phyloP scores from a whole-genome alignment of 2,888 invertebrate genomes.

The Pseudococcus jackbeardsleyi region DNA sequence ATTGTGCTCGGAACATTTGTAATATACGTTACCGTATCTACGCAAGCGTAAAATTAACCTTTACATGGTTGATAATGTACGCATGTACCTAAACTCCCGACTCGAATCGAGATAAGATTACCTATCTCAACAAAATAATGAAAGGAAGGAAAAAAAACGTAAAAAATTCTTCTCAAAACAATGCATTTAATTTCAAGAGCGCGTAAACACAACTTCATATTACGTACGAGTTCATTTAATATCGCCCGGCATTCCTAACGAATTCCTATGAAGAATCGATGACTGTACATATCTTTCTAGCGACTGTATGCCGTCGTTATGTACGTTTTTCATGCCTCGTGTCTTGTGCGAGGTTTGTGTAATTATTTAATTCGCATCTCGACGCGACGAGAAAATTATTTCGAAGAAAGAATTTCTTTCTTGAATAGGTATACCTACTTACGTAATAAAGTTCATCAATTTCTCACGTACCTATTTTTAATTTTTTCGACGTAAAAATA shows the following conservation, averaged over 20 bases:
- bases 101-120: not conserved
- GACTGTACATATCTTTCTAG: not conserved
- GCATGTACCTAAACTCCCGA: not conserved
- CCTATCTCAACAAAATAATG: not conserved
- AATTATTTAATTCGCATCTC: not conserved
- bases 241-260: not conserved
- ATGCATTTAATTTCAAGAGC: slow-evolving; percentile 21
- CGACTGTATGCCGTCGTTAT: not conserved
- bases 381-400: not conserved
- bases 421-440: not conserved
- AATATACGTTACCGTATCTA: not conserved
- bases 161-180: not conserved
- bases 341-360: not conserved
- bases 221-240: not conserved
- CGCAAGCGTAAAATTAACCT: slow-evolving; percentile 1
- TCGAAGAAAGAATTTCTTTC: not conserved
- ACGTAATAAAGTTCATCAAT: not conserved
- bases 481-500: not conserved
- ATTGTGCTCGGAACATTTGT: not conserved
- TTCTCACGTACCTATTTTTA: not conserved
- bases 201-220: not conserved
- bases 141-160: not conserved
- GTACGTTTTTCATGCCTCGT: not conserved
- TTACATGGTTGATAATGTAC: not conserved
- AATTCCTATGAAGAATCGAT: slow-evolving; percentile 31